Evolutionary conservation across 2,888 invertebrate species (phyloP).

Genomic region (Phaedon cochleariae): DNA sequence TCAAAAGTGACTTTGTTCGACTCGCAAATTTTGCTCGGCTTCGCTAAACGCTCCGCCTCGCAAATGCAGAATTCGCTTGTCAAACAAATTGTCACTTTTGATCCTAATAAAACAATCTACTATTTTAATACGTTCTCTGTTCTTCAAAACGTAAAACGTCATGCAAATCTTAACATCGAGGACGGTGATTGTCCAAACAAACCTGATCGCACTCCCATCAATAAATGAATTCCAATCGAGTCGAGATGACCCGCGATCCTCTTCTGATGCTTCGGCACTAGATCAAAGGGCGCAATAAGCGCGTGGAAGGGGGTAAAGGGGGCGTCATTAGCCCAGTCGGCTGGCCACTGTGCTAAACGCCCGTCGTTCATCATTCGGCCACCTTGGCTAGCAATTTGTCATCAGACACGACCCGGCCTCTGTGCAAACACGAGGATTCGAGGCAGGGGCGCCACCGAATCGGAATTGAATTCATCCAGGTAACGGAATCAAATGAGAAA

Average conservation of each 20-base stretch:
- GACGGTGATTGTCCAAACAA: no score
- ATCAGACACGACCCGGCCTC: constrained; percentile 47
- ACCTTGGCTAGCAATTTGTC: constrained; percentile 62
- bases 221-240: constrained; percentile 29
- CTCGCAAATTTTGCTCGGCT: no score
- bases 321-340: constrained; percentile 59
- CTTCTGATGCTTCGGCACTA: constrained; percentile 56
- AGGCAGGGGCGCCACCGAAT: not conserved
- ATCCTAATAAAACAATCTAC: no score
- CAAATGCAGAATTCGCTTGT: no score
- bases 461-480: no score
- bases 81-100: no score
- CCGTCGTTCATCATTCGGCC: constrained; percentile 60
- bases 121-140: no score
- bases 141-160: no score
- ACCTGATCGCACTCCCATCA: constrained; percentile 17
- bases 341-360: constrained; percentile 58
- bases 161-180: no score
- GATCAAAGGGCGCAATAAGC: constrained; percentile 63
- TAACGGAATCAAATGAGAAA: no score
- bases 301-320: constrained; percentile 60
- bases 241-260: constrained; percentile 12
- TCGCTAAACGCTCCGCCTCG: no score
- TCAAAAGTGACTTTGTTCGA: no score
- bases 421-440: constrained; percentile 50